A percentile compares a stretch with the other conserved stretches of the same genome.
These are phyloP conservation scores for Circaetus cinerascens DNA, from an alignment of 2,113 vertebrate species.

Conservation along the genomic window DNA sequence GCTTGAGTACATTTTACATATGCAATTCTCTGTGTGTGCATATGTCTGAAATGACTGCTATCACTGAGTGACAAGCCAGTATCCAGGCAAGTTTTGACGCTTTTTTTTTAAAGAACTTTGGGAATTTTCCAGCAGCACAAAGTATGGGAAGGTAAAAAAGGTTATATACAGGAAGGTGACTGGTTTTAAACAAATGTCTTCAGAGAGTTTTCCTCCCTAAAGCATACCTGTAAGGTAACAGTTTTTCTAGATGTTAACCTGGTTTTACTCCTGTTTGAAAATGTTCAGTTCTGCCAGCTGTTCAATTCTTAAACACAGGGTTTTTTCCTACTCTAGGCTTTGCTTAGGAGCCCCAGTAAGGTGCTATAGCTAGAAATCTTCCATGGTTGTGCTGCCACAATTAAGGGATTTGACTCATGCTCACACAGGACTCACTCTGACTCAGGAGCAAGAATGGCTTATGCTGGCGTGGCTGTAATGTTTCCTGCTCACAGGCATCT, in stretches of 20 bases:
- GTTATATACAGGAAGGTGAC: background rate
- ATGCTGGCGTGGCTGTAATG: background rate
- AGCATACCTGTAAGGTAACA: background rate
- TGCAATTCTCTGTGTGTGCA: background rate
- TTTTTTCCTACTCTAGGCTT: background rate
- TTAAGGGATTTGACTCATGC: constrained; percentile 27
- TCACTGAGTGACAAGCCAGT: background rate
- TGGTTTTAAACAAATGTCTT: background rate
- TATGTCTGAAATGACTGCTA: background rate
- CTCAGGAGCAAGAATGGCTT: background rate
- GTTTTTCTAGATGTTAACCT: background rate
- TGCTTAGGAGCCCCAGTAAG: background rate
- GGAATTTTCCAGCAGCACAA: background rate
- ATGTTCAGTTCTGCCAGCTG: background rate
- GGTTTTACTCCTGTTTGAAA: background rate
- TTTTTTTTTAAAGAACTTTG: background rate
- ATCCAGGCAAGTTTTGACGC: background rate
- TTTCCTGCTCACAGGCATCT: background rate
- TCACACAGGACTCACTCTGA: constrained; percentile 8
- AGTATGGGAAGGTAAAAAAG: background rate
- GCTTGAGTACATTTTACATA: background rate
- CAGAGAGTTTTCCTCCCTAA: background rate
- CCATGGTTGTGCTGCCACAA: background rate
- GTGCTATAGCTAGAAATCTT: background rate
- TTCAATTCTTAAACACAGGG: background rate